phyloP scores from a whole-genome alignment of 2,888 invertebrate genomes.

The Noctua comes region DNA sequence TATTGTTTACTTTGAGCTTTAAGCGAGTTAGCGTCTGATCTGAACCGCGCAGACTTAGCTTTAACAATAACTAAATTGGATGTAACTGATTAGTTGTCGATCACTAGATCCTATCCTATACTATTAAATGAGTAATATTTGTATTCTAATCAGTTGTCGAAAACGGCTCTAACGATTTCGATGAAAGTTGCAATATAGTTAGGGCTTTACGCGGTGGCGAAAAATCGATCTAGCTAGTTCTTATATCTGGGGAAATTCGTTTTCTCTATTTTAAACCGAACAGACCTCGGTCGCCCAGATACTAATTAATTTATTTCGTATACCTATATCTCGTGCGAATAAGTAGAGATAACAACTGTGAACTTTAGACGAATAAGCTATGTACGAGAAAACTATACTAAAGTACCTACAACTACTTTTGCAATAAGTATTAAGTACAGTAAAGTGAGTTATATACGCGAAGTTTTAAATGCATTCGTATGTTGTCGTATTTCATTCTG shows the following conservation, averaged over 20 bases:
- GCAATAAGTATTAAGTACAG: too few relatives aligned
- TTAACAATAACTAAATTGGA: not conserved
- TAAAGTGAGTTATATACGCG: not conserved
- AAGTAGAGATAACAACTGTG: too few relatives aligned
- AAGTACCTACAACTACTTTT: too few relatives aligned
- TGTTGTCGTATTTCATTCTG: conserved; percentile 6
- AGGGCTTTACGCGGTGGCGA: not conserved
- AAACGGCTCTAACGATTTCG: not conserved
- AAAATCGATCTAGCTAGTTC: not conserved
- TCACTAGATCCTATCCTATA: not conserved
- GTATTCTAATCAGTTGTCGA: not conserved
- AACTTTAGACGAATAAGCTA: too few relatives aligned
- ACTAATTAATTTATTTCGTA: not conserved
- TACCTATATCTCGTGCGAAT: not conserved
- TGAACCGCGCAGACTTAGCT: not conserved
- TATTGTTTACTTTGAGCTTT: conserved; percentile 31
- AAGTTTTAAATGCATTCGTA: not conserved
- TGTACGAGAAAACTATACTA: too few relatives aligned
- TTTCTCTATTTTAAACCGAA: not conserved
- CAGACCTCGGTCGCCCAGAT: not conserved
- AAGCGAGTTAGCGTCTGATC: not conserved
- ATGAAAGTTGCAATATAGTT: not conserved
- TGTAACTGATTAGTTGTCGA: not conserved
- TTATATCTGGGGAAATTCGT: not conserved
- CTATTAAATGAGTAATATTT: not conserved